Percentiles rank a stretch among this genome's conserved stretches.
phyloP scores from a whole-genome alignment of 2,113 vertebrate species.

The Perognathus longimembris region DNA sequence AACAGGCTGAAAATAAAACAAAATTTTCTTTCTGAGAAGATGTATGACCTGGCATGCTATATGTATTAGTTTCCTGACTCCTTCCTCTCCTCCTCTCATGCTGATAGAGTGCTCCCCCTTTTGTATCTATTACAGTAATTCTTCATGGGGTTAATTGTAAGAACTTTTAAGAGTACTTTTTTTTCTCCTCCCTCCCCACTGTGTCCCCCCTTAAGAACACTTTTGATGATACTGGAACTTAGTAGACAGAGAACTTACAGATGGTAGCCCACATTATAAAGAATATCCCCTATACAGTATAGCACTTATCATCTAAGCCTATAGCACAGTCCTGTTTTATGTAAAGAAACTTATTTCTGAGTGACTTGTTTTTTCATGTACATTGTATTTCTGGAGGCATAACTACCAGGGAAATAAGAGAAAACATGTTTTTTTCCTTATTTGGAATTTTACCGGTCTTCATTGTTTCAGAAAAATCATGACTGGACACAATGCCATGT shows the following conservation, averaged over 20 bases:
- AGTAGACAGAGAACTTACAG: neutral
- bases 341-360: neutral
- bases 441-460: constrained; percentile 12
- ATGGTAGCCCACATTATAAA: neutral
- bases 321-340: neutral
- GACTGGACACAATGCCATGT: neutral
- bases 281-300: constrained; percentile 5
- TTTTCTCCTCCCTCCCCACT: too few species aligned
- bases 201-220: neutral
- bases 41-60: neutral
- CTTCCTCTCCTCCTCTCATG: neutral
- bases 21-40: too few species aligned
- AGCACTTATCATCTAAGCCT: constrained; percentile 8
- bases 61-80: neutral
- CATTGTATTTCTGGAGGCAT: constrained; percentile 6
- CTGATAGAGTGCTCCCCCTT: neutral
- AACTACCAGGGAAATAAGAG: neutral
- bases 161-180: neutral
- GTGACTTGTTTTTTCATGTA: neutral
- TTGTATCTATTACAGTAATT: neutral
- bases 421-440: neutral
- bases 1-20: too few species aligned
- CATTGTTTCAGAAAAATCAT: neutral
- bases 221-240: constrained; percentile 11
- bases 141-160: neutral